Base-by-base conservation (phyloP, 2,797 vertebrate genomes). In the Gallinago solitaria region DNA sequence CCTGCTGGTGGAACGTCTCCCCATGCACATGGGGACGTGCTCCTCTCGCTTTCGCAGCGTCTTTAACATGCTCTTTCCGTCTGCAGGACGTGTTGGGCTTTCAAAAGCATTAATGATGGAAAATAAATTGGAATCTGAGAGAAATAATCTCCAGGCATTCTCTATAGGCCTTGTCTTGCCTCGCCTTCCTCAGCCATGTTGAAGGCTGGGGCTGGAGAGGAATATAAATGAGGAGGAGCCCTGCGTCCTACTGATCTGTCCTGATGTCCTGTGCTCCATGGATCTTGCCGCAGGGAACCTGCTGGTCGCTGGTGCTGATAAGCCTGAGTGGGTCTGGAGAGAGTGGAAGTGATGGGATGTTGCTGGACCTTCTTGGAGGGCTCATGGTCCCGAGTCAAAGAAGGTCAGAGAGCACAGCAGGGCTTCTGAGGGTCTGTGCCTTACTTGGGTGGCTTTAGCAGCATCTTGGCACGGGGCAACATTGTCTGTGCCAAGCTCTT, bases 61-160 rank as follows among this genome's bases (percentile, higher is more conserved):
- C 2, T 90, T 95, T 95, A 89, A 95, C 91, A 69, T 74, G 85
- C 78, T 90, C 77, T 87, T 88, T 91, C 89, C 64, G 51, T 95
- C 96, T 74, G 83, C 81, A 68, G 96, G 93, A 95, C 17, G 2
- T 96, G 97, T 87, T 91, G 78, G 79, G 95, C 89, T 97, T 98
- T 97, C 97, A 96, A 89, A 97, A 96, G 88, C 95, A 74, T 97
- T 98, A 98, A 98, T 97, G 97, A 97, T 97, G 96, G 97, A 97
- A 95, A 98, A 97, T 97, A 97, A 98, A 97, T 98, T 97, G 97
- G 96, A 97, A 96, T 94, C 37, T 10, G 87, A 97, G 96, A 94
- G 96, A 97, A 97, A 97, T 97, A 95, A 97, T 98, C 87, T 64
- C 92, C 3, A 76, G 94, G 93, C 89, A 25, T 97, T 97, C 98